Percentiles rank a stretch among this genome's conserved stretches.
Conservation (phyloP, 2,113 vertebrate genomes). For the Oplegnathus fasciatus region DNA sequence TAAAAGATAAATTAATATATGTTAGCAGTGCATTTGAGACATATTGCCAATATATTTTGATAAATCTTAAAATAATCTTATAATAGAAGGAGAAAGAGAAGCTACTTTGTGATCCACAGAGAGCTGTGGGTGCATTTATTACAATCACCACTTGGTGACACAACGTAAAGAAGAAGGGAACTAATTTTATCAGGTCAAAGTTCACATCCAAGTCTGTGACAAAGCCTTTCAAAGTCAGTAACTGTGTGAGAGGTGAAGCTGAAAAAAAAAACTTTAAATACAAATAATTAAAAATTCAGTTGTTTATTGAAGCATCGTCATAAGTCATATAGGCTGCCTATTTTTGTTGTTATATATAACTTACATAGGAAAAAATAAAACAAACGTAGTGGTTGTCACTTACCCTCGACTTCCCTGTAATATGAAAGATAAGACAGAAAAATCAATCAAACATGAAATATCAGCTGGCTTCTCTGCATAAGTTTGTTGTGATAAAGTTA, state of each 20-base stretch:
- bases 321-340: not conserved
- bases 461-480: not conserved
- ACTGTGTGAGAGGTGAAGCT: too few relatives aligned
- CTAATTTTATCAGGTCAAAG: not conserved
- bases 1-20: not conserved
- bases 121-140: too few relatives aligned
- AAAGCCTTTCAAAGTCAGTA: not conserved
- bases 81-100: not conserved
- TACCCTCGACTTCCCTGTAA: slow-evolving; percentile 91
- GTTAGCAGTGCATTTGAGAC: not conserved
- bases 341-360: not conserved
- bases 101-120: too few relatives aligned
- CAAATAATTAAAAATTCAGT: not conserved
- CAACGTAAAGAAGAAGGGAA: not conserved
- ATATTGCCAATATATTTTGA: not conserved
- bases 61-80: not conserved
- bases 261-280: not conserved
- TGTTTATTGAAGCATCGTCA: not conserved
- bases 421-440: slow-evolving; percentile 48
- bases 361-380: not conserved
- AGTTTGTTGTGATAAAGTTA: not conserved
- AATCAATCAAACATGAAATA: not conserved
- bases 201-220: too few relatives aligned
- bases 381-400: slow-evolving; percentile 76
- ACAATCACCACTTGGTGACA: not conserved